A percentile compares a stretch with the other conserved stretches of the same genome.
phyloP scores from a whole-genome alignment of 1,140 invertebrate genomes.

The Drosophila miranda region DNA sequence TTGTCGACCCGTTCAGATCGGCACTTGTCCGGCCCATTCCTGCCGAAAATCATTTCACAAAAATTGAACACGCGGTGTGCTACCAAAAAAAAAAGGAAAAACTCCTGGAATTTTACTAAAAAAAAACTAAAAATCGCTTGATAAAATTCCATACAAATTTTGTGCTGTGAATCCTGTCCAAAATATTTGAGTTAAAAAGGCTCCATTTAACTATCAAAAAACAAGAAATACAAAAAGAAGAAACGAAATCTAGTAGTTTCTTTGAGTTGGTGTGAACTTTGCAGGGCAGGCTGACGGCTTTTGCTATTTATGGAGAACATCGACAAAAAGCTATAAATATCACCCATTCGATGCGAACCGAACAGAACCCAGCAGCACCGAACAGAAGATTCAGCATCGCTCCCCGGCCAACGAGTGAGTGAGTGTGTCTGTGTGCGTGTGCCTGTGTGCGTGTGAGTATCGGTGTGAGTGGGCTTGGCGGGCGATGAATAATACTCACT shows the following conservation, averaged over 20 bases:
- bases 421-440: conserved; percentile 33
- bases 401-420: conserved; percentile 23
- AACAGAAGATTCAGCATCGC: conserved; percentile 33
- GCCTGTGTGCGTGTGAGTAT: conserved; percentile 36
- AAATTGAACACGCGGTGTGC: conserved; percentile 11
- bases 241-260: conserved; percentile 26
- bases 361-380: conserved; percentile 28
- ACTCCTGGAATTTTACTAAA: conserved; percentile 15
- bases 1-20: conserved; percentile 79
- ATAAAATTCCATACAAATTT: conserved; percentile 20
- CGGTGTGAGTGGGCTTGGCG: conserved; percentile 35
- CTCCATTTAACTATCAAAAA: conserved; percentile 9
- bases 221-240: conserved; percentile 8
- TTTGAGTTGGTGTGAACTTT: conserved; percentile 30
- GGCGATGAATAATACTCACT: conserved; percentile 69
- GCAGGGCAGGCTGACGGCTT: conserved; percentile 18
- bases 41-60: conserved; percentile 10
- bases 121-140: conserved; percentile 19
- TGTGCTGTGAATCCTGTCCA: conserved; percentile 23
- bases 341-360: conserved; percentile 23
- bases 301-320: conserved; percentile 73
- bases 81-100: conserved; percentile 14
- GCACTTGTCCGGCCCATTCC: conserved; percentile 55
- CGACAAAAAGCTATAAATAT: conserved; percentile 63
- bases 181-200: conserved; percentile 25